Conservation (phyloP, 2,113 vertebrate species). For the Apistogramma diplotaenia region DNA sequence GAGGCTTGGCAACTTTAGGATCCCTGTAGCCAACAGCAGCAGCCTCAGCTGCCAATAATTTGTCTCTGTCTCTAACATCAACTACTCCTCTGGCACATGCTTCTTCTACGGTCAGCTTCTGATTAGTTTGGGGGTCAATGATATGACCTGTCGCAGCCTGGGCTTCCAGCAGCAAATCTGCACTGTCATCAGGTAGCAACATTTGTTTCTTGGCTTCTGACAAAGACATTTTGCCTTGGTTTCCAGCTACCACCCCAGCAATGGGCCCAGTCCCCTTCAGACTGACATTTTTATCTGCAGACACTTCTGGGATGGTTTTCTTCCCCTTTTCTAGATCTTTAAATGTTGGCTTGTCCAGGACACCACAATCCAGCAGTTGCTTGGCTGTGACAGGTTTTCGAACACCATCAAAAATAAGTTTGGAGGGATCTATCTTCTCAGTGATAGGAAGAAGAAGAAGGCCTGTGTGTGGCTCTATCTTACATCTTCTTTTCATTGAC, state of each 20-base stretch:
- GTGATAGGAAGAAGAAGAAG: slow-evolving; percentile 81
- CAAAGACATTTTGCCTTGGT: slow-evolving; percentile 82
- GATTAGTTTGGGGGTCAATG: slow-evolving; percentile 85
- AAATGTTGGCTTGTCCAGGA: slow-evolving; percentile 86
- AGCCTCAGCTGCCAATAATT: slow-evolving; percentile 87
- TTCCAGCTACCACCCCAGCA: slow-evolving; percentile 79
- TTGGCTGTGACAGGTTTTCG: slow-evolving; percentile 90
- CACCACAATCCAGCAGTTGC: slow-evolving; percentile 87
- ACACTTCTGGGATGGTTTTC: slow-evolving; percentile 85
- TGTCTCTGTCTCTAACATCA: slow-evolving; percentile 82
- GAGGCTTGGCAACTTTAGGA: slow-evolving; percentile 80
- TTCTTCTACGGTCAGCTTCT: slow-evolving; percentile 84
- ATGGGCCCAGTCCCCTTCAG: slow-evolving; percentile 90
- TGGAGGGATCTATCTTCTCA: slow-evolving; percentile 81
- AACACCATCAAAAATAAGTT: slow-evolving; percentile 88
- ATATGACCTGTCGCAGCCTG: slow-evolving; percentile 93
- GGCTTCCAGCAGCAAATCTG: slow-evolving; percentile 87
- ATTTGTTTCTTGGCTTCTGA: slow-evolving; percentile 87
- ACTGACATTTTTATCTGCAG: slow-evolving; percentile 83
- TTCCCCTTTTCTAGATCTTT: slow-evolving; percentile 85
- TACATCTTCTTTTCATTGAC: slow-evolving; percentile 83
- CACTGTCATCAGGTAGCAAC: slow-evolving; percentile 80
- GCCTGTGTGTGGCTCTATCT: slow-evolving; percentile 84
- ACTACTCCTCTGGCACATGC: slow-evolving; percentile 86
- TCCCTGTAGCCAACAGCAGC: slow-evolving; percentile 88